Evolutionary conservation across 1,140 invertebrate genomes (phyloP).

Genomic region (Rhopalosiphum padi): DNA sequence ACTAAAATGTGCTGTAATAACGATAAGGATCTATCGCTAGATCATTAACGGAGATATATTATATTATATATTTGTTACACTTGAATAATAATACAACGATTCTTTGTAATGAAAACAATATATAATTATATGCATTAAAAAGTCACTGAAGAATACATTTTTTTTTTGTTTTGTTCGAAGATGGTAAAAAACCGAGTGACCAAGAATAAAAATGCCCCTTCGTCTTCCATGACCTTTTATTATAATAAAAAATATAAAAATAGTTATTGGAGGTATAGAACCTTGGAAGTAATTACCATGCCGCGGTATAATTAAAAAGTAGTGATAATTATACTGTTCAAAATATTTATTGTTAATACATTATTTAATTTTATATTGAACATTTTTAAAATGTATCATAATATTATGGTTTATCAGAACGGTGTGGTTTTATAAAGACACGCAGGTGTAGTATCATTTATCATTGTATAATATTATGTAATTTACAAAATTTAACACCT

Average conservation of each 20-base stretch:
- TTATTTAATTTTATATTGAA: background rate
- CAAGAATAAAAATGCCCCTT: slow-evolving; percentile 28
- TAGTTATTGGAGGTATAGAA: background rate
- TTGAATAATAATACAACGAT: slow-evolving; percentile 17
- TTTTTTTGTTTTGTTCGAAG: slow-evolving; percentile 10
- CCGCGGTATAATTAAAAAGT: slow-evolving; percentile 22
- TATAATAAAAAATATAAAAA: slow-evolving; percentile 7
- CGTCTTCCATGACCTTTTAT: background rate
- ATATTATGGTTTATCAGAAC: background rate
- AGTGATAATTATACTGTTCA: slow-evolving; percentile 10
- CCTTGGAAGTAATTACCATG: slow-evolving; percentile 41
- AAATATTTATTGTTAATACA: background rate
- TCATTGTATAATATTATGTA: background rate
- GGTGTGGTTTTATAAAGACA: background rate
- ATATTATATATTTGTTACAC: slow-evolving; percentile 16
- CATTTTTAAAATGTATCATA: background rate
- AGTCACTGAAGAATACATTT: background rate
- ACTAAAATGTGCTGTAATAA: slow-evolving; percentile 9
- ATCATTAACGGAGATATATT: slow-evolving; percentile 30
- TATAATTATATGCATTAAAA: slow-evolving; percentile 22
- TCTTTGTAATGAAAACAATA: slow-evolving; percentile 24
- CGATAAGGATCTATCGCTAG: slow-evolving; percentile 20
- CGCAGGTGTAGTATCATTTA: background rate
- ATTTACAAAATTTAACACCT: background rate
- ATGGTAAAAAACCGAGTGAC: background rate